Conservation (phyloP, 2,888 invertebrate species). For the Thymelicus lineola region DNA sequence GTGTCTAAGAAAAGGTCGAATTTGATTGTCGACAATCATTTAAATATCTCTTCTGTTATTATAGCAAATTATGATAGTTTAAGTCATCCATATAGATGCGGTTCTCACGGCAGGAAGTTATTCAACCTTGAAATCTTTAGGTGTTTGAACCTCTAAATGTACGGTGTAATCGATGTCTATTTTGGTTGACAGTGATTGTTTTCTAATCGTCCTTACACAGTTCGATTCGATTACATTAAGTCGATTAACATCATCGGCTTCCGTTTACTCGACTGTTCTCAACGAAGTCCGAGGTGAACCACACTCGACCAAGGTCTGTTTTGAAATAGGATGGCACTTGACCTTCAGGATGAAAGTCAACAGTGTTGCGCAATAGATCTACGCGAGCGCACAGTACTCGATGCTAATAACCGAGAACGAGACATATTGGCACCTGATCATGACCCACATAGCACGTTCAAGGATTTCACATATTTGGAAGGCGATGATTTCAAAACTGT, state of each 20-base stretch:
- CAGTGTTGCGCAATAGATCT: conserved; percentile 79
- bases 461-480: conserved; percentile 85
- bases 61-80: conserved; percentile 82
- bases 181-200: conserved; percentile 18
- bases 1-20: conserved; percentile 83
- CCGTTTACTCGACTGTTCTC: conserved; percentile 72
- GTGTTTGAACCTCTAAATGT: conserved; percentile 53
- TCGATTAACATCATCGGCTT: conserved; percentile 74
- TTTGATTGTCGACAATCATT: conserved; percentile 83
- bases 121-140: conserved; percentile 73
- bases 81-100: conserved; percentile 74
- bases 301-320: conserved; percentile 80
- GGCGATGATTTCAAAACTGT: conserved; percentile 78
- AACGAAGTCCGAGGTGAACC: conserved; percentile 76
- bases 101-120: conserved; percentile 80
- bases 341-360: conserved; percentile 85
- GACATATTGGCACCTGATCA: conserved; percentile 81
- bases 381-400: conserved; percentile 69
- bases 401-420: conserved; percentile 80
- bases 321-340: conserved; percentile 85
- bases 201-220: conserved; percentile 36
- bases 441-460: conserved; percentile 82
- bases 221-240: conserved; percentile 61
- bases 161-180: conserved; percentile 21
- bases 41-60: conserved; percentile 82